phyloP scores from a whole-genome alignment of 2,888 invertebrate genomes.

The Carpatolechia fugitivella region DNA sequence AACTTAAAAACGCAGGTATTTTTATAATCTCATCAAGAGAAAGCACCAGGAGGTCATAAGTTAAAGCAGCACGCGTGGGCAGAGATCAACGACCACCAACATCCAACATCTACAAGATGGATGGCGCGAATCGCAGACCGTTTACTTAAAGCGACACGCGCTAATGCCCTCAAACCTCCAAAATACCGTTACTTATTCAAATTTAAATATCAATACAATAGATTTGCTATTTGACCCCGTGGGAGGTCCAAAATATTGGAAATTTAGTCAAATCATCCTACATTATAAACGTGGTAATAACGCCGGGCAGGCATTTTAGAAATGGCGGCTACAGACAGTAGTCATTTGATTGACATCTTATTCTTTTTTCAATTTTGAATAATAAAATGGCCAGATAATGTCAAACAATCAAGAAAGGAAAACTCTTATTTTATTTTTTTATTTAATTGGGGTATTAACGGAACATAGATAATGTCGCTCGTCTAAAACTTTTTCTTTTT shows the following conservation, averaged over 20 bases:
- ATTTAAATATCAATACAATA: constrained; percentile 30
- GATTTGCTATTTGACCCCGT: constrained; percentile 9
- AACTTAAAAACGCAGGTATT: no score
- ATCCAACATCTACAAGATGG: constrained; percentile 43
- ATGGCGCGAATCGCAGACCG: constrained; percentile 35
- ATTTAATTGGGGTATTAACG: constrained; percentile 75
- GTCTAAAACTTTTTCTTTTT: constrained; percentile 47
- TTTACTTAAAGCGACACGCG: constrained; percentile 17
- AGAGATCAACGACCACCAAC: constrained; percentile 43
- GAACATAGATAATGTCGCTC: constrained; percentile 71
- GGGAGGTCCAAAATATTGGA: constrained; percentile 13
- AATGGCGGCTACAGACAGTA: background rate
- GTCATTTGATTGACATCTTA: background rate
- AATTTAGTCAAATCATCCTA: background rate
- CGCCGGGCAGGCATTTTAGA: no score
- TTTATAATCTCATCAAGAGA: background rate
- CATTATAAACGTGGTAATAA: no score
- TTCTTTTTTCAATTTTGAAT: background rate
- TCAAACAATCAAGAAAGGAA: constrained; percentile 38
- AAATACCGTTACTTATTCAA: constrained; percentile 19
- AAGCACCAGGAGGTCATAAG: background rate
- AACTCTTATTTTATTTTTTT: constrained; percentile 60
- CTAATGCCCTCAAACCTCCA: constrained; percentile 11
- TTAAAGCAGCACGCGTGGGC: constrained; percentile 39
- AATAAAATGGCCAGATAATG: constrained; percentile 22